These are phyloP conservation scores for Drosophila carrolli DNA, from an alignment of 1,140 invertebrate species.

Conservation along the genomic window DNA sequence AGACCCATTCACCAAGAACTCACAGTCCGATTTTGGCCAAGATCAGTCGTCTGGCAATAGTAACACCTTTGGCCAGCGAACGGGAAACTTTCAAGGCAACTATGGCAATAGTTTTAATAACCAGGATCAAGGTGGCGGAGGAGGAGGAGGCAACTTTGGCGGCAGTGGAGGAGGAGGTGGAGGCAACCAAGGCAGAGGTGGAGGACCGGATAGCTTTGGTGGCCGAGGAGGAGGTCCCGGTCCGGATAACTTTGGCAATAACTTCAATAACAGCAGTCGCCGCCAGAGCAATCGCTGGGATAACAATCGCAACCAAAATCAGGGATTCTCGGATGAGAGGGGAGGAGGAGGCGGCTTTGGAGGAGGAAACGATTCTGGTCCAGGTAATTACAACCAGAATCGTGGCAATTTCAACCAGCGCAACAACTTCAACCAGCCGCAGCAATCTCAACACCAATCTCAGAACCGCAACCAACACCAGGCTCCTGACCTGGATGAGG, in stretches of 20 bases:
- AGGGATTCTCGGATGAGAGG: slow-evolving; percentile 15
- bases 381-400: slow-evolving; percentile 43
- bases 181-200: neutral
- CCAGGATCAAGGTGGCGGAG: slow-evolving; percentile 3
- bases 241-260: slow-evolving; percentile 17
- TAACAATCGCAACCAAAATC: slow-evolving; percentile 29
- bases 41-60: neutral
- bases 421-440: slow-evolving; percentile 17
- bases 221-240: neutral
- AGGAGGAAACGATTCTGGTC: neutral
- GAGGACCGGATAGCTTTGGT: neutral
- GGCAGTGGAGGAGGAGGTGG: neutral
- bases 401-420: slow-evolving; percentile 39
- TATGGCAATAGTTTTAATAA: slow-evolving; percentile 13
- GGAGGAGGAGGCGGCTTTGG: neutral
- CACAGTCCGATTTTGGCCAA: neutral
- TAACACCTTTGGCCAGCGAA: slow-evolving; percentile 12
- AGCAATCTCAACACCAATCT: slow-evolving; percentile 6
- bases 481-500: slow-evolving; percentile 87
- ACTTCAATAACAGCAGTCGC: slow-evolving; percentile 27
- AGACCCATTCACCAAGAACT: slow-evolving; percentile 12
- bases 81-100: neutral
- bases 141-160: slow-evolving; percentile 1
- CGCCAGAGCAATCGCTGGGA: slow-evolving; percentile 33
- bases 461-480: slow-evolving; percentile 26